Evolutionary conservation across 2,888 invertebrate genomes (phyloP), one percentile per base, ranked within the genome.

Genomic region (Pecten maximus): DNA sequence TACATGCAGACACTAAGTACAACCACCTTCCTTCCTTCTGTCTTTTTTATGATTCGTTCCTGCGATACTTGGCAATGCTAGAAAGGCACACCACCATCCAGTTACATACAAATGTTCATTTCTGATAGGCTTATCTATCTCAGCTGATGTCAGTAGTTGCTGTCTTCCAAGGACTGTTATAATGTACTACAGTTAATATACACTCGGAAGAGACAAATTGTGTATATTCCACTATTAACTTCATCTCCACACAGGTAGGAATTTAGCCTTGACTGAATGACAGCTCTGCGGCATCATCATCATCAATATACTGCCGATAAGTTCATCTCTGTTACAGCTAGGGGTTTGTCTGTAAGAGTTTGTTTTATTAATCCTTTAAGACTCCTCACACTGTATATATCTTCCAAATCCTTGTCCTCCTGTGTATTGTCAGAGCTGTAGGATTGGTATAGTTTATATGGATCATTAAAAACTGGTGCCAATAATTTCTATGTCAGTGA

Each of bases 391-490:
- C n/a, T 60, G n/a, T 60, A n/a, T 60, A n/a, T 60, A 23, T 23
- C n/a, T 19, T 54, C 54, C 0, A 23, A 23, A 23, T n/a, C 54
- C 54, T 54, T 54, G 54, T 54, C 54, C 54, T 54, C 2, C 74
- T 74, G 74, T 74, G 35, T 74, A 74, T 8, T 74, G 74, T 74
- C 74, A 74, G 35, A 74, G 28, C 23, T 74, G 10, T 74, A 28
- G 28, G 28, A n/a, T n/a, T n/a, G 28, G 8, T 8, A 74, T 74
- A 74, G 28, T 74, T 44, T 74, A 74, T 74, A 74, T 74, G 74
- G 74, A 74, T 23, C 74, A 74, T 74, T 35, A 74, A 74, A 60
- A 28, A 28, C 74, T 74, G 74, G 35, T 74, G 74, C 74, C 74
- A 74, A 74, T 74, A 74, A 15, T 23, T 74, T 16, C 74, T 35